Percentiles rank a stretch among this genome's conserved stretches.
Evolutionary conservation across 2,113 vertebrate genomes (phyloP).

Genomic region (Cranoglanis bouderius): DNA sequence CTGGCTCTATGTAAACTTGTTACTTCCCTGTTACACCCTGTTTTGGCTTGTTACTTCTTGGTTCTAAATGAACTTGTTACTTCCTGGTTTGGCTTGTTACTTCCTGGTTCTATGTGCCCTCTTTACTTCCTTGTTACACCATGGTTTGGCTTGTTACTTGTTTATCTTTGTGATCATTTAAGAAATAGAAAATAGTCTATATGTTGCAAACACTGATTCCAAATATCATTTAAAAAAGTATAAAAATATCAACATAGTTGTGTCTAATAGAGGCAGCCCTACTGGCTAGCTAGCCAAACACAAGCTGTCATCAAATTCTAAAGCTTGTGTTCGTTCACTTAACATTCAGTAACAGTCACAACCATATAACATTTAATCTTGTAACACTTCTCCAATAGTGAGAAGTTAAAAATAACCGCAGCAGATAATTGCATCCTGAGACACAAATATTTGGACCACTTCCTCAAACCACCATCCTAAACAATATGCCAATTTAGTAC

Average conservation of each 20-base stretch:
- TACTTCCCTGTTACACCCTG: neutral
- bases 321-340: neutral
- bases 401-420: neutral
- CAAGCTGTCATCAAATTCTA: neutral
- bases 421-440: neutral
- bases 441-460: neutral
- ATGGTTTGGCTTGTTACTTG: neutral
- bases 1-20: neutral
- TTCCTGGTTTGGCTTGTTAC: neutral
- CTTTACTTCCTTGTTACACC: neutral
- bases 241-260: neutral
- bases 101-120: neutral
- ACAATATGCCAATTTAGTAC: neutral
- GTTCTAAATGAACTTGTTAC: neutral
- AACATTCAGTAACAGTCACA: neutral
- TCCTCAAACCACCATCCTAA: neutral
- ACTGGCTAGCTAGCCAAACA: neutral
- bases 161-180: neutral
- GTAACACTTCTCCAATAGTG: neutral
- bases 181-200: neutral
- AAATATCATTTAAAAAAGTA: neutral
- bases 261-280: neutral
- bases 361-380: neutral
- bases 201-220: neutral
- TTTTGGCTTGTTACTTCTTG: neutral